Evolutionary conservation across 2,888 invertebrate species (phyloP), one percentile per base, ranked within the genome.

Genomic region (Napeogenes sylphis): DNA sequence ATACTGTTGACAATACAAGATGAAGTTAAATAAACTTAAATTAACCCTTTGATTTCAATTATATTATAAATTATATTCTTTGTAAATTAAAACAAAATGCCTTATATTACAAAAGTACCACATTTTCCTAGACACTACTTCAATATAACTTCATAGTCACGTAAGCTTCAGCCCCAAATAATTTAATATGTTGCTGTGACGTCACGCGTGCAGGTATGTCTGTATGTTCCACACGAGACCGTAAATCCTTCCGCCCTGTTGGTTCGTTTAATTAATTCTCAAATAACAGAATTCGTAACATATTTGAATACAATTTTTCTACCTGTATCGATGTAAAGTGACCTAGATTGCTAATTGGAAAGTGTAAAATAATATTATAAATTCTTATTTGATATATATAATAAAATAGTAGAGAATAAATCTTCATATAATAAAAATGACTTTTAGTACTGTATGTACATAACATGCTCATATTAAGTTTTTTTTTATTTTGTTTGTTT

Each of bases 191-290:
- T 82, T 73, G 70, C 75, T 74, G 82, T 84, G 82, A 80, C 79
- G 83, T 80, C 86, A 87, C 81, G 85, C 85, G 85, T 79, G 78
- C 64, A 61, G 80, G 82, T 77, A 81, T 79, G 80, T 79, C 80
- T 78, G 80, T 75, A 74, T 73, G 73, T 70, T 66, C 70, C 72
- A 70, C 68, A 69, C 72, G 65, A 69, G 71, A 74, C 75, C 81
- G 84, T 87, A 86, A 85, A 86, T 86, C 82, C 70, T 75, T 74
- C 79, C 82, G 87, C 84, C 85, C 87, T 79, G 89, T 87, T 89
- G 86, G 77, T 59, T 73, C 75, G 78, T 83, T 87, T 89, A 90
- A 90, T 90, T 90, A 90, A 90, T 89, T 87, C 82, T 78, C 82
- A 81, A 84, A 86, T 83, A 79, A 71, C 71, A 73, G 73, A 75